Evolutionary conservation across 2,113 vertebrate species (phyloP), one percentile per base, ranked within the genome.

Genomic region (Elephantulus edwardii): DNA sequence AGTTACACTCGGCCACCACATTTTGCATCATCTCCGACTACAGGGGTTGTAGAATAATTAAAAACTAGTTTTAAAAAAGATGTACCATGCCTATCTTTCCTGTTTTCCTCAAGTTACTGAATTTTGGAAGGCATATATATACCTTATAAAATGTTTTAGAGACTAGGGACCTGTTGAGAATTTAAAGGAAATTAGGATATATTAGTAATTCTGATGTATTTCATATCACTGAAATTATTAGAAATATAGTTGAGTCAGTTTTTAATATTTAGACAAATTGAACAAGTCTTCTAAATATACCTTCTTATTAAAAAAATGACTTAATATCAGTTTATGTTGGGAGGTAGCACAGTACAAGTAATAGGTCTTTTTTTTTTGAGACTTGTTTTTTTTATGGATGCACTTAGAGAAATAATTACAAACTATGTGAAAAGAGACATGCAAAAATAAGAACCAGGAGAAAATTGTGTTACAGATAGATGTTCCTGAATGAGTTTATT

Each of bases 201-300:
- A n/a, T n/a, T 2, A 62, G n/a, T 82, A 84, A 40, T 90, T 88
- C 8, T 79, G 26, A 44, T 84, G 3, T 78, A 88, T 86, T 84
- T 89, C 30, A 84, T 72, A 20, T 92, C 72, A 84, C 74, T 91
- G 11, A 28, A 86, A 66, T 80, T 83, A 33, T 60, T 62, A 91
- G 91, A 5, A 58, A 92, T 89, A 64, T 4, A 48, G 3, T 33
- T 6, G 40, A 62, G 17, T 40, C 86, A 38, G 1, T 77, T 87
- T 16, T 78, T 89, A 89, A 78, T 75, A 76, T 44, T 28, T 83
- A 88, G 20, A 52, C 28, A 38, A 76, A 91, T 62, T 28, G 64
- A 70, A 70, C 19, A 91, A 77, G 52, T 93, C 84, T 77, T 64
- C 28, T 92, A 26, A 35, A 24, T n/a, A 11, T 91, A 35, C 77